Evolutionary conservation across 2,888 invertebrate genomes (phyloP), one percentile per base, ranked within the genome.

Genomic region (Caenorhabditis becei): DNA sequence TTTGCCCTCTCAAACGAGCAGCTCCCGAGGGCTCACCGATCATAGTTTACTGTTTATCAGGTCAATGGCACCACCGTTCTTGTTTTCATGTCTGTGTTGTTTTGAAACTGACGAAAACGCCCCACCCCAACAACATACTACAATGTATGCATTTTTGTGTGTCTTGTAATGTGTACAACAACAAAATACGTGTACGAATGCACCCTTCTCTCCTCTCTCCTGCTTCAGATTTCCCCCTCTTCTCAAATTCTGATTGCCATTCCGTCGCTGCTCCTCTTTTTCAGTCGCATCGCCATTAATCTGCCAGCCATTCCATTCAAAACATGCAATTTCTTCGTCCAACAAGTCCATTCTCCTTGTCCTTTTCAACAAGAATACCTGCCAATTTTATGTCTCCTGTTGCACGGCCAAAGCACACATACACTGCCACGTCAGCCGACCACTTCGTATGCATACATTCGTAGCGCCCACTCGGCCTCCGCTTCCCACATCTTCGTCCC

Each of bases 21-120:
- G 20, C 65, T 26, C 14, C 8, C 37, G 20, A 24, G 41, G 51
- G 71, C 71, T 62, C 62, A 56, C 72, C 37, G 59, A 74, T 66
- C 74, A 74, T 26, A 23, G 61, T 35, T 66, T 37, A 59, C 65
- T 59, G 74, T 74, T 74, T 74, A 74, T 74, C 59, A 14, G 66
- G 65, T 59, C 56, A 35, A 62, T 58, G 56, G 51, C 63, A 56
- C 63, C 66, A 59, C 54, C 28, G 32, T 35, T 41, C 35, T 23
- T 56, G 28, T 35, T 37, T 28, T 7, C 54, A 2, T 51, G 59
- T 35, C 49, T 35, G 24, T 70, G 28, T 67, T 66, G 41, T 51
- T 28, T 37, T 28, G 16, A 47, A 58, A 69, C 11, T 28, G 35
- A 32, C 49, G 62, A 18, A 32, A 7, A 32, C 32, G 10, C 4